phyloP scores from a whole-genome alignment of 2,113 vertebrate species.

The Rhabdornis inornatus region DNA sequence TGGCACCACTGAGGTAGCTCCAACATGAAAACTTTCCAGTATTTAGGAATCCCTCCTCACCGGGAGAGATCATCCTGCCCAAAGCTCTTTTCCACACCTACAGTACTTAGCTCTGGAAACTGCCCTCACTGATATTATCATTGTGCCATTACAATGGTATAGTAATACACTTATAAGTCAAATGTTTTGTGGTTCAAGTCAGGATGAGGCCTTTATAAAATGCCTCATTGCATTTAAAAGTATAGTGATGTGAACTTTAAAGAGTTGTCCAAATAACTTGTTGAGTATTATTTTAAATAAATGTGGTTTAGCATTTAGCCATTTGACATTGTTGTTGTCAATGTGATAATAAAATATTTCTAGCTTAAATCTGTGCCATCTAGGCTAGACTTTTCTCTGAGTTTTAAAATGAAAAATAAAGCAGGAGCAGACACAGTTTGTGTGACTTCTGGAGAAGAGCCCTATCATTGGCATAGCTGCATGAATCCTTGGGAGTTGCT shows the following conservation, averaged over 20 bases:
- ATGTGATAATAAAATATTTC: neutral
- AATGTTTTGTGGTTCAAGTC: neutral
- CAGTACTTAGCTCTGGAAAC: neutral
- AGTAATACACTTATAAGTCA: neutral
- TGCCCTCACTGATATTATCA: neutral
- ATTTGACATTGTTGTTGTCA: neutral
- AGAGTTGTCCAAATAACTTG: neutral
- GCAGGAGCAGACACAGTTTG: neutral
- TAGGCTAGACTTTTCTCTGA: neutral
- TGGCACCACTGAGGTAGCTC: neutral
- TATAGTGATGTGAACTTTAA: neutral
- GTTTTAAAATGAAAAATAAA: neutral
- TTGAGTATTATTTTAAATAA: neutral
- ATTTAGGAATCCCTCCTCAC: neutral
- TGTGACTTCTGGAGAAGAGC: neutral
- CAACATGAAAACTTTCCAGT: neutral
- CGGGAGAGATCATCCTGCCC: rapidly evolving
- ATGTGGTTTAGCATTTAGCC: neutral
- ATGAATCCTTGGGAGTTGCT: neutral
- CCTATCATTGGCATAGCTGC: neutral
- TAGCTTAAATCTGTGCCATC: neutral
- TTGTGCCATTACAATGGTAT: neutral
- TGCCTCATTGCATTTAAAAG: neutral
- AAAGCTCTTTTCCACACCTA: neutral
- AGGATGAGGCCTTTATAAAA: neutral